Conservation (phyloP, 2,113 vertebrate genomes). For the Empidonax alnorum region DNA sequence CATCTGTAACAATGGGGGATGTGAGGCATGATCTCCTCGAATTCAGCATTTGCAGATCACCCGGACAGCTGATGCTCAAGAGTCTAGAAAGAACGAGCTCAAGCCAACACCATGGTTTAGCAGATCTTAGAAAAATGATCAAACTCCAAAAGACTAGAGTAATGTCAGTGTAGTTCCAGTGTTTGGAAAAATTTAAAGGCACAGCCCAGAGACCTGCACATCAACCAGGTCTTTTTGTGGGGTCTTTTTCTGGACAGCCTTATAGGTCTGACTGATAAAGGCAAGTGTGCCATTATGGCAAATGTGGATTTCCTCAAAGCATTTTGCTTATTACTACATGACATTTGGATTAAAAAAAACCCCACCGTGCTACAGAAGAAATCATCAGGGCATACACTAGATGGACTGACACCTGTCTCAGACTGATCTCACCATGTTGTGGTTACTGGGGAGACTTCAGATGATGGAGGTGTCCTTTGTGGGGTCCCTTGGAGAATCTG, state of each 20-base stretch:
- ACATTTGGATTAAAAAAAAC: background rate
- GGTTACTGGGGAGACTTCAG: background rate
- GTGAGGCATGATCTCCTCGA: constrained; percentile 69
- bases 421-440: background rate
- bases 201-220: background rate
- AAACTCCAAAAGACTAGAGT: background rate
- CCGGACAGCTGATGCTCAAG: constrained; percentile 53
- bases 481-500: background rate
- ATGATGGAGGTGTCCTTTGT: background rate
- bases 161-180: background rate
- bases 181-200: constrained; percentile 3
- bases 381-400: background rate
- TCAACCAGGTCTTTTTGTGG: background rate
- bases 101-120: background rate
- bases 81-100: constrained; percentile 45
- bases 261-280: background rate
- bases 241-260: background rate
- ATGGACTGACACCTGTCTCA: background rate
- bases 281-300: background rate
- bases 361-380: background rate
- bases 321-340: background rate
- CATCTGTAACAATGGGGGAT: constrained; percentile 73
- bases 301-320: background rate
- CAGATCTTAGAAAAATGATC: constrained; percentile 17
- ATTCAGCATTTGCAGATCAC: constrained; percentile 59